Percentiles rank a stretch among this genome's conserved stretches.
phyloP scores from a whole-genome alignment of 2,113 vertebrate genomes.

The Atrichornis clamosus region DNA sequence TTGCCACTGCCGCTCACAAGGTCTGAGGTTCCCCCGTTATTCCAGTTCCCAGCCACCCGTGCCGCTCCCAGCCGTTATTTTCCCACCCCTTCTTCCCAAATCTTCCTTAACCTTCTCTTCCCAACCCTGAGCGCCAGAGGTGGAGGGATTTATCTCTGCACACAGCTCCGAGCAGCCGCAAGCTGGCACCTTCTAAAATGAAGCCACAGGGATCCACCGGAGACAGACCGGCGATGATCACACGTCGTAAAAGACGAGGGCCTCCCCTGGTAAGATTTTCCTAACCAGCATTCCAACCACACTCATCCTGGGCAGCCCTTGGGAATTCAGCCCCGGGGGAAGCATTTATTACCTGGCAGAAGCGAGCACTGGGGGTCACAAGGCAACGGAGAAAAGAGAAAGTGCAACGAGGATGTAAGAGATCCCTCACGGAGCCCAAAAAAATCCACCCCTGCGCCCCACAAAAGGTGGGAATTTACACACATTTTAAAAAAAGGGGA shows the following conservation, averaged over 20 bases:
- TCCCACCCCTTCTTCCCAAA: background rate
- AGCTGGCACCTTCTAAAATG: background rate
- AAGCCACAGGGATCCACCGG: accelerated
- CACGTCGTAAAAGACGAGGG: background rate
- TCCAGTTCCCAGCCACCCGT: background rate
- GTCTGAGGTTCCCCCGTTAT: background rate
- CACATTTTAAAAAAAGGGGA: background rate
- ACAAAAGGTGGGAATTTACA: background rate
- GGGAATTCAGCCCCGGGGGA: background rate
- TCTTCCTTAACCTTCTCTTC: background rate
- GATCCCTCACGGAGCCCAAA: background rate
- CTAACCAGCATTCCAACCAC: background rate
- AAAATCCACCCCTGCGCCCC: background rate
- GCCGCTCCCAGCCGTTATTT: background rate
- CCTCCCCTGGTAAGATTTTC: background rate
- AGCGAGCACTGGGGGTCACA: background rate
- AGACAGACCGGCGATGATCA: background rate
- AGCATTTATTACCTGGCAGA: background rate
- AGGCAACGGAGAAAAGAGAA: background rate
- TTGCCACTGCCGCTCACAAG: background rate
- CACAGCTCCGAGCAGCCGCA: background rate
- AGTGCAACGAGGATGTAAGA: background rate
- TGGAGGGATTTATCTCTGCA: background rate
- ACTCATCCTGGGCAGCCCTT: background rate
- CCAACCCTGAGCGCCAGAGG: background rate